Evolutionary conservation across 2,888 invertebrate genomes (phyloP).

Genomic region (Linnaemya vulpina): DNA sequence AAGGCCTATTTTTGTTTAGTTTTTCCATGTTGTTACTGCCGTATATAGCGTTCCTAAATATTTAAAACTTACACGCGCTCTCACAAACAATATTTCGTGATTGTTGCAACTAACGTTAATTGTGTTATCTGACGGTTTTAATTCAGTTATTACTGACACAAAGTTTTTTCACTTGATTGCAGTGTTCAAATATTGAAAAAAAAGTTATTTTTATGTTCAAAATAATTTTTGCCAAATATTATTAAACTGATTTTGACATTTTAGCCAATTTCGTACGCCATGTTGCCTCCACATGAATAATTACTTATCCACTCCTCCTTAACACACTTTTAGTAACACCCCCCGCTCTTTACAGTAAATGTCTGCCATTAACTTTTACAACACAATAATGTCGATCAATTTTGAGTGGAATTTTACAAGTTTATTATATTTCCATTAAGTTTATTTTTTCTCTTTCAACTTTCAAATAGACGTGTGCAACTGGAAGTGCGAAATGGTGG

Average conservation of each 20-base stretch:
- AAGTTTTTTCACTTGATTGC: background rate
- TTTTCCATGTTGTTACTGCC: no score
- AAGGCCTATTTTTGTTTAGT: no score
- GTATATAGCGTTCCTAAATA: no score
- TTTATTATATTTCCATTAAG: constrained; percentile 33
- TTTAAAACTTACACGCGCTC: no score
- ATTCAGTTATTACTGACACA: background rate
- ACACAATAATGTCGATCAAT: constrained; percentile 39
- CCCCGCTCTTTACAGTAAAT: background rate
- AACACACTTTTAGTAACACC: background rate
- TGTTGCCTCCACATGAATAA: constrained; percentile 7
- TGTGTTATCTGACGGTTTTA: background rate
- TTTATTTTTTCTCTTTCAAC: background rate
- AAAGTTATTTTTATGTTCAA: background rate
- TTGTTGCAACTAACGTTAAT: background rate
- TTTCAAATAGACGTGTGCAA: background rate
- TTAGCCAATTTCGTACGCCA: background rate
- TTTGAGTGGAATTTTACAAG: constrained; percentile 44
- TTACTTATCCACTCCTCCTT: background rate
- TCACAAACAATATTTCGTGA: no score
- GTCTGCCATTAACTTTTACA: constrained; percentile 35
- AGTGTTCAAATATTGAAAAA: background rate
- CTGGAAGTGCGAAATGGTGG: background rate
- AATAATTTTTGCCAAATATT: background rate
- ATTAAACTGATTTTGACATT: background rate